These are phyloP conservation scores for Rhabdomys pumilio DNA, from an alignment of 2,797 vertebrate species.

Conservation along the genomic window DNA sequence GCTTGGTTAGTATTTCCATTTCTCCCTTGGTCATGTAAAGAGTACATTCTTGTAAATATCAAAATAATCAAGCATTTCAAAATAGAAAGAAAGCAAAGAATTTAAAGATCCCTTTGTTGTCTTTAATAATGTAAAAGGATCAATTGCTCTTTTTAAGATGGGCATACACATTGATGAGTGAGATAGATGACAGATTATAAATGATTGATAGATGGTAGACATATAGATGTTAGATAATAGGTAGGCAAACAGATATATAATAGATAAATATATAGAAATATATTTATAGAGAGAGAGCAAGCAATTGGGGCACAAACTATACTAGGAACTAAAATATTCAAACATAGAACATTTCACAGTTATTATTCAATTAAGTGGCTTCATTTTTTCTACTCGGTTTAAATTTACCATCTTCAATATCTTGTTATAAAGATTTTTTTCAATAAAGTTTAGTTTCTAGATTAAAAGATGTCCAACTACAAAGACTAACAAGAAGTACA, in stretches of 20 bases:
- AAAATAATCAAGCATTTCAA: neutral
- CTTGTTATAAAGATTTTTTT: slow-evolving; percentile 23
- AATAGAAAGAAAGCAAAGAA: neutral
- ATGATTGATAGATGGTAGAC: neutral
- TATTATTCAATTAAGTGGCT: slow-evolving; percentile 44
- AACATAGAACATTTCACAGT: neutral
- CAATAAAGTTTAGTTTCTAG: neutral
- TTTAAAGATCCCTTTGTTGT: neutral
- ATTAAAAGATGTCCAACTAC: slow-evolving; percentile 23
- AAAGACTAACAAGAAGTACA: neutral
- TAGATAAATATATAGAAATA: neutral
- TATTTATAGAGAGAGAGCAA: neutral
- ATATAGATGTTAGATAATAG: neutral
- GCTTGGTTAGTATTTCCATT: neutral
- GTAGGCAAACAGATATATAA: neutral
- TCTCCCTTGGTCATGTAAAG: neutral
- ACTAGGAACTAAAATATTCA: slow-evolving; percentile 10
- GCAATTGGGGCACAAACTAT: neutral
- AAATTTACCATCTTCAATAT: neutral
- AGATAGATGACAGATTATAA: neutral
- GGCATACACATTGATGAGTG: neutral
- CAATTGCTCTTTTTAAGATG: neutral
- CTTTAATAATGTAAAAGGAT: neutral
- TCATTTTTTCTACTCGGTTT: neutral
- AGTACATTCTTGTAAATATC: neutral